Base-by-base conservation (phyloP, 2,113 vertebrate genomes). In the Poeciliopsis turrubarensis region DNA sequence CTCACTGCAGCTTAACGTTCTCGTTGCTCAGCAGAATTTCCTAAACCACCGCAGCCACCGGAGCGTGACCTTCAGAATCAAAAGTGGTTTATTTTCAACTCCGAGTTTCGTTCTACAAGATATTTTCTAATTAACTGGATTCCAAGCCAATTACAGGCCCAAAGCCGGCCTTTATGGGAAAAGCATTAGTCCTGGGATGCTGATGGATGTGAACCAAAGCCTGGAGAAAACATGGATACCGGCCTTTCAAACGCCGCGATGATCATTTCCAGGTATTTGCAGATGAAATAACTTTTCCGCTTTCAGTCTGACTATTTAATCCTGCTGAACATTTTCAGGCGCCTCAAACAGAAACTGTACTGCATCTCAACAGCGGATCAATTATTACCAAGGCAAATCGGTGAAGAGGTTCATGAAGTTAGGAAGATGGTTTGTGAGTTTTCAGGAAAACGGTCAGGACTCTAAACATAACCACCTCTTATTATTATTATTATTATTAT, bases 111-210 rank as follows among this genome's bases (percentile, higher is more conserved):
- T 72, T 64, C 22, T 60, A n/a, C 61, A 61, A 11, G 22, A 65
- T 25, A 30, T 73, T 72, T 72, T 77, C 31, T 34, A 63, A 41
- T 78, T 34, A 67, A 64, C 27, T 74, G 37, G 39, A n/a, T 77
- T 26, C 39, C 64, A 47, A 72, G 67, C 57, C 47, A 62, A 25
- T 60, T 29, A 31, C 22, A 32, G 29, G 71, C 13, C 37, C 70
- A 60, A 30, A 54, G 44, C 63, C 14, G 51, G 34, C 44, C 47
- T 51, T 26, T 65, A 34, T 65, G 41, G 30, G 39, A 61, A 47
- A 65, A 51, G 65, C 17, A 60, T 57, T 44, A 66, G 60, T 60
- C 25, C 61, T 37, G 62, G 19, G 26, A 39, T 66, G 69, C 27
- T 61, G 29, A 71, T 34, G 57, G 25, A 34, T 60, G 68, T 8